Evolutionary conservation across 2,113 vertebrate genomes (phyloP), one percentile per base, ranked within the genome.

Genomic region (Nerophis ophidion): DNA sequence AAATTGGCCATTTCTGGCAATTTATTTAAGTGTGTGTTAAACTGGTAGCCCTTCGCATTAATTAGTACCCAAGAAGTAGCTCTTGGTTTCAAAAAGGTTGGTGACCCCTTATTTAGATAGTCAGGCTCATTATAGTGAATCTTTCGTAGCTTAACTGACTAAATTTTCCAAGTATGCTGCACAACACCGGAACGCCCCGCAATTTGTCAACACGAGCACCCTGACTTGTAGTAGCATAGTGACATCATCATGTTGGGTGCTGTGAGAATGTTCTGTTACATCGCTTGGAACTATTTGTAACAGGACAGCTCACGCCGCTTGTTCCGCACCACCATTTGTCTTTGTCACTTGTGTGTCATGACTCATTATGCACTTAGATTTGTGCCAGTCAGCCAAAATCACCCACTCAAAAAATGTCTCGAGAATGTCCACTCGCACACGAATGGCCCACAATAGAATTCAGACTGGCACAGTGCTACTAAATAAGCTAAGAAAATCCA

Each of bases 401-500:
- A 77, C 80, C 79, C 74, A 71, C 80, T 59, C 77, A 84, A 77
- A 82, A 63, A 26, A 65, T 65, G 80, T 82, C 69, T 59, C 74
- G 82, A 77, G 86, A 86, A 86, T 86, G 72, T 61, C 70, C 73
- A 70, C 71, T 80, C 74, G 52, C 68, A 61, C 72, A n/a, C 74
- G 67, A 77, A 80, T 68, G 79, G 76, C 77, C 77, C 73, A 76
- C 83, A 85, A 84, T 81, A 81, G 77, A 68, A 79, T 68, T 71
- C 66, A 63, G 72, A 61, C 80, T 68, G 77, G 73, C 80, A 82
- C 75, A 82, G 80, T 79, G 82, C 75, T 81, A 83, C 75, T 81
- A 83, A 79, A 81, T 83, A 79, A 85, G 78, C 79, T 76, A 86
- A 88, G 86, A 75, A 83, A 86, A 81, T 82, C 83, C 83, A 70